Evolutionary conservation across 2,797 vertebrate species (phyloP).

Genomic region (Acipenser transmontanus): DNA sequence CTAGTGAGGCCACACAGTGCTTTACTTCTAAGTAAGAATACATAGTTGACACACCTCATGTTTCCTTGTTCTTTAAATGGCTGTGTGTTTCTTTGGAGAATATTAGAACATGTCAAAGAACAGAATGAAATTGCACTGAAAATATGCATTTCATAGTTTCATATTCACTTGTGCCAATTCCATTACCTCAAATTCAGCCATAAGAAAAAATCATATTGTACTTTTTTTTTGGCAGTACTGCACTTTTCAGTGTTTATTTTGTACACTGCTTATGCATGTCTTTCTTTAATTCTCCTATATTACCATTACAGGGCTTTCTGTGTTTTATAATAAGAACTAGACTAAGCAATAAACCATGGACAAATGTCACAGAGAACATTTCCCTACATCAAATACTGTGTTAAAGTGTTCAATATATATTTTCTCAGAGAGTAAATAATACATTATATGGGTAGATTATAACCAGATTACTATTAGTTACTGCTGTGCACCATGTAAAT

Average conservation of each 20-base stretch:
- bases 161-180: conserved; percentile 30
- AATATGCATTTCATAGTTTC: conserved; percentile 42
- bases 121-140: too few relatives aligned
- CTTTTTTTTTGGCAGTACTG: too few relatives aligned
- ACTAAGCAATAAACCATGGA: conserved; percentile 19
- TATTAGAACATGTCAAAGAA: too few relatives aligned
- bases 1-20: too few relatives aligned
- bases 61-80: too few relatives aligned
- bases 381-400: conserved; percentile 42
- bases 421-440: conserved; percentile 77
- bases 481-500: conserved; percentile 86
- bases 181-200: background rate
- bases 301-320: conserved; percentile 5
- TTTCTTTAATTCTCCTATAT: background rate
- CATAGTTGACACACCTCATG: too few relatives aligned
- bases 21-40: too few relatives aligned
- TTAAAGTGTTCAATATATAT: conserved; percentile 65
- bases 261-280: background rate
- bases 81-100: too few relatives aligned
- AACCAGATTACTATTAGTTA: conserved; percentile 94
- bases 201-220: too few relatives aligned
- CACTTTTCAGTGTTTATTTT: too few relatives aligned
- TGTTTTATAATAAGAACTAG: conserved; percentile 14
- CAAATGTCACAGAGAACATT: conserved; percentile 30
- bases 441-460: conserved; percentile 79